Evolutionary conservation across 1,140 invertebrate species (phyloP), one percentile per base, ranked within the genome.

Genomic region (Drosophila pachea): DNA sequence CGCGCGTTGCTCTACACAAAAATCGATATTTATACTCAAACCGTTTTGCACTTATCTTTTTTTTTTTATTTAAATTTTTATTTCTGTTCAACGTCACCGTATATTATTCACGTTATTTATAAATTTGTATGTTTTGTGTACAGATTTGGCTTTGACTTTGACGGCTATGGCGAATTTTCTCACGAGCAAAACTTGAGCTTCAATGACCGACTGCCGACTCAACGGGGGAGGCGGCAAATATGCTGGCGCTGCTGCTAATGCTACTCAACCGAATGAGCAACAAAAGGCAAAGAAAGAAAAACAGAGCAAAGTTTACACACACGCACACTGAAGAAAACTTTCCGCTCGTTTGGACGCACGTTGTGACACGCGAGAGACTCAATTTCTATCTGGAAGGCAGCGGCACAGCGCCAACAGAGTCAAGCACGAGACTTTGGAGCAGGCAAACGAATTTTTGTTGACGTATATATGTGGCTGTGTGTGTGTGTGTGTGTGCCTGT

Each of bases 271-370:
- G 62, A 76, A 74, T 74, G 58, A 59, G 62, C 42, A 74, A 74
- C 71, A 49, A 61, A 76, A 76, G 61, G 73, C 71, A 75, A 73
- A 62, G 69, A 73, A 75, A 60, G 54, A 73, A 75, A 75, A 75
- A 73, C 69, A 73, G 64, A 68, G 69, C 38, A 55, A 68, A 73
- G 48, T 75, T 75, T 38, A 58, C 65, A 66, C 38, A 67, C 50
- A 33, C 54, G 43, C 36, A 32, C 64, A 68, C 45, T 45, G 7
- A 42, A 40, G 68, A 84, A 75, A 84, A 84, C 79, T 86, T 86
- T 86, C 81, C 81, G 81, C 81, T 86, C 65, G 70, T 72, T 79
- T 73, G 73, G 33, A 76, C 75, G 74, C 78, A 87, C 83, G 84
- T 87, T 87, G 76, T 86, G 68, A 72, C 86, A 75, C 79, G 65